Conservation (phyloP, 2,888 invertebrate species). For the Acleris holmiana region DNA sequence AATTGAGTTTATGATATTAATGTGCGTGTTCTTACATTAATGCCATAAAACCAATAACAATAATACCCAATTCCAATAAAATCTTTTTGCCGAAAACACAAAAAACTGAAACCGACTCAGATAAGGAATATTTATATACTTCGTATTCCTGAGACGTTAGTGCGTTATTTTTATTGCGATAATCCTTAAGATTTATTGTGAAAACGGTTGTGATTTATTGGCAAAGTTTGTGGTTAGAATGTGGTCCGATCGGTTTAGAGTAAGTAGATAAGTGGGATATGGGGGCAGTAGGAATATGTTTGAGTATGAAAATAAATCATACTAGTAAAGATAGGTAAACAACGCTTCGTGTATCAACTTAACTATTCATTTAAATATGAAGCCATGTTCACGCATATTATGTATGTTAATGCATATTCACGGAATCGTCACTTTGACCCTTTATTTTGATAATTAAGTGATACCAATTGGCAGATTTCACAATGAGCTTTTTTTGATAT, state of each 20-base stretch:
- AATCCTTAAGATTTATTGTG: constrained; percentile 51
- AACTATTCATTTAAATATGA: too few species aligned
- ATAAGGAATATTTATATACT: constrained; percentile 48
- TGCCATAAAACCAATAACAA: neutral
- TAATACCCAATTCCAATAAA: constrained; percentile 21
- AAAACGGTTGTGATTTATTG: constrained; percentile 48
- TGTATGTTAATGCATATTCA: too few species aligned
- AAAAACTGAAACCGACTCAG: constrained; percentile 42
- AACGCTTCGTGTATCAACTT: too few species aligned
- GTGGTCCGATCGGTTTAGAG: constrained; percentile 35
- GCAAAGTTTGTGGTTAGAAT: constrained; percentile 47
- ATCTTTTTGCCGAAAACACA: constrained; percentile 38
- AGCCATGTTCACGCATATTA: too few species aligned
- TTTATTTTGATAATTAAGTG: too few species aligned
- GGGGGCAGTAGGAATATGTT: neutral
- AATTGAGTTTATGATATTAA: too few species aligned
- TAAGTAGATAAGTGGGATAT: constrained; percentile 21
- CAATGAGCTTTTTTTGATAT: too few species aligned
- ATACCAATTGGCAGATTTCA: too few species aligned
- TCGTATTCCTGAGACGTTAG: constrained; percentile 47
- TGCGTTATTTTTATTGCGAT: constrained; percentile 50
- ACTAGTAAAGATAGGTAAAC: too few species aligned
- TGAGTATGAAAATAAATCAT: neutral
- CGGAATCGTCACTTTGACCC: too few species aligned
- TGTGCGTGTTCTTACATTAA: neutral